Evolutionary conservation across 2,113 vertebrate species (phyloP).

Genomic region (Eurypyga helias): DNA sequence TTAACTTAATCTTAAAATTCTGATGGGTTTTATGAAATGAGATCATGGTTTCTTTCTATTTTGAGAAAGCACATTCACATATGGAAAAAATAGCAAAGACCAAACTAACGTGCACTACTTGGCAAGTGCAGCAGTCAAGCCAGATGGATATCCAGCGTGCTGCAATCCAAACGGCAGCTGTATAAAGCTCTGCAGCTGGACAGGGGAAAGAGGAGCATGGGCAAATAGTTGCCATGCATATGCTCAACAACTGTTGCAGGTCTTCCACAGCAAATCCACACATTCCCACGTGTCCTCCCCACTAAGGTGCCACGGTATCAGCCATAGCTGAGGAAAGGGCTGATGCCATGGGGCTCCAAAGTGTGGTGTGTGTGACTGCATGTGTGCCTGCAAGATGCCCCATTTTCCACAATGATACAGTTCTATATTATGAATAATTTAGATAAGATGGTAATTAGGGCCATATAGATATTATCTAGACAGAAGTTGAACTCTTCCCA

Average conservation of each 20-base stretch:
- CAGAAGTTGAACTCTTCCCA: not conserved
- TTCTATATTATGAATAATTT: not conserved
- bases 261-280: not conserved
- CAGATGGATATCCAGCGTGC: not conserved
- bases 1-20: too few relatives aligned
- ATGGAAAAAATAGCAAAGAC: not conserved
- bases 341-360: not conserved
- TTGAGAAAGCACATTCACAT: not conserved
- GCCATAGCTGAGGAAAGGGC: not conserved
- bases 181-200: not conserved
- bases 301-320: rapidly evolving
- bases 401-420: not conserved
- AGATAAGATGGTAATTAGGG: slow-evolving; percentile 9
- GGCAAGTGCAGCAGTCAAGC: not conserved
- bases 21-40: not conserved
- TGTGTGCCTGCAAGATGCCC: not conserved
- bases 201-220: not conserved
- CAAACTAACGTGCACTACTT: not conserved
- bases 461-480: not conserved
- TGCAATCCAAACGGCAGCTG: not conserved
- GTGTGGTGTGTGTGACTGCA: rapidly evolving
- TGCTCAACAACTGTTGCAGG: not conserved
- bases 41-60: not conserved
- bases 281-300: rapidly evolving
- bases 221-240: not conserved